Evolutionary conservation across 2,888 invertebrate genomes (phyloP), one percentile per base, ranked within the genome.

Genomic region (Oasisia sp.): DNA sequence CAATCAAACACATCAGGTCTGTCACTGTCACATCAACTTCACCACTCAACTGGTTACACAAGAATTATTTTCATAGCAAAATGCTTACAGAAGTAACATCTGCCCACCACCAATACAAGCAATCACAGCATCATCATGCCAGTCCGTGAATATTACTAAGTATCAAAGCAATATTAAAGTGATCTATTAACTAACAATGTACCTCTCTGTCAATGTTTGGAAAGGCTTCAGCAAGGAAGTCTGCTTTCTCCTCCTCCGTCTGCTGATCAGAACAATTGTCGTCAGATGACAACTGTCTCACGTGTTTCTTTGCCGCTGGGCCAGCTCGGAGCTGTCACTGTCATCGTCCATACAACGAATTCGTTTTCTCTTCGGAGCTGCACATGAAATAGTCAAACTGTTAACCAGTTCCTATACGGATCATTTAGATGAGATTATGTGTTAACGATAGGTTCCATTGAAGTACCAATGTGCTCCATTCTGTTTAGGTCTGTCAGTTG

Each of bases 151-250:
- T 50, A 50, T 14, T 11, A 50, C 14, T n/a, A n/a, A n/a, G 12
- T 50, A 7, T 50, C 50, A 50, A 50, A 50, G 50, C 50, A 50
- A 50, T 50, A 50, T 50, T 50, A 50, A 50, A 50, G 50, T 50
- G 50, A 50, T 50, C 50, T 14, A 50, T 9, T 50, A 5, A 50
- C 50, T 50, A 50, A 50, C 50, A 50, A 5, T 50, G n/a, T 58
- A 91, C 91, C 91, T 50, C 58, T 91, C 58, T 91, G 12, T 32
- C 50, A 32, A 91, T 91, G n/a, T 91, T 50, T 32, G 74, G 58
- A 91, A 50, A 91, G 58, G 91, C 91, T 32, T 58, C 91, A 50
- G 45, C 91, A 45, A 91, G 91, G 32, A 32, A 50, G 91, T 91
- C 32, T 19, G 58, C 32, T 38, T 91, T 45, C 32, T 56, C 50